Conservation (phyloP, 2,797 vertebrate species). For the Smutsia temminckii region DNA sequence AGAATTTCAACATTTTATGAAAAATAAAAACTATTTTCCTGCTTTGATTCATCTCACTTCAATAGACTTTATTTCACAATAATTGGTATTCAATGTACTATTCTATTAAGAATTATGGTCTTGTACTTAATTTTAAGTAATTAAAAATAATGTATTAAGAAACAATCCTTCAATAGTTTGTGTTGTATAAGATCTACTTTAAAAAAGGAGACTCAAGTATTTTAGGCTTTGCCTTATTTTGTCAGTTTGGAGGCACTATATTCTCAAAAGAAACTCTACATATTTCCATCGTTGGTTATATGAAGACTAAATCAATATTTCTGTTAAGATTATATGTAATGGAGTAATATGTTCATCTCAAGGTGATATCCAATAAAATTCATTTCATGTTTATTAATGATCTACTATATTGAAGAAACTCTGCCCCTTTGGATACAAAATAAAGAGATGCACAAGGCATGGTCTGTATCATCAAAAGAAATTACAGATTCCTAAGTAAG, state of each 20-base stretch:
- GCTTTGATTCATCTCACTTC: neutral
- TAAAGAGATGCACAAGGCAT: neutral
- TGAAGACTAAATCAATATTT: neutral
- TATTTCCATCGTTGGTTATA: neutral
- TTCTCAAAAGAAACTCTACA: neutral
- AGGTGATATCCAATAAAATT: neutral
- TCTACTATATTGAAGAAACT: neutral
- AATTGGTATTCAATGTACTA: neutral
- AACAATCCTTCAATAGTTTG: neutral
- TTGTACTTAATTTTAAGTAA: neutral
- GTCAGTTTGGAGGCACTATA: neutral
- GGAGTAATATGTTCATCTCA: neutral
- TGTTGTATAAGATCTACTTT: neutral
- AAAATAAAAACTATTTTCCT: neutral
- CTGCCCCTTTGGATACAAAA: neutral
- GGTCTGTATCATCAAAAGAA: neutral
- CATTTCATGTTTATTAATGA: neutral
- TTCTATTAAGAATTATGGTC: neutral
- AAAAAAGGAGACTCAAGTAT: neutral
- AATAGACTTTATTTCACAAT: neutral
- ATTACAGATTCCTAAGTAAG: neutral
- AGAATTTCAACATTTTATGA: neutral
- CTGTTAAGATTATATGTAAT: neutral
- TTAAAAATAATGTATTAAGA: neutral
- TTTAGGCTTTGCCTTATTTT: neutral